These are phyloP conservation scores for Syrista parreyssii DNA, from an alignment of 2,888 invertebrate species.

Conservation along the genomic window DNA sequence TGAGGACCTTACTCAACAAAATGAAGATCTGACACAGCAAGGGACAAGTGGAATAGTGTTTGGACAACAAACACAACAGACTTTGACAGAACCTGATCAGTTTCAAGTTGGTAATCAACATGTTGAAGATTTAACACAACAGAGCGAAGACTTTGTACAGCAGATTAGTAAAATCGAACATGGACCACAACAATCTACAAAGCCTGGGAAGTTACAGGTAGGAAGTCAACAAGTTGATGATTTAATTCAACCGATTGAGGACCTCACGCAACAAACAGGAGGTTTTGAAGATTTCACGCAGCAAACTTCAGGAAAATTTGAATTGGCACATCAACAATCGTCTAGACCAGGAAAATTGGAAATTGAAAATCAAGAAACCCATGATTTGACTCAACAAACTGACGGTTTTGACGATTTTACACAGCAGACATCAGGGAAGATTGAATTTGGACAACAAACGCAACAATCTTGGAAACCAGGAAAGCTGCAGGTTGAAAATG, in stretches of 20 bases:
- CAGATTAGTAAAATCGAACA: constrained; percentile 6
- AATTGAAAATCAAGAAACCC: constrained; percentile 9
- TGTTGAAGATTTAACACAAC: constrained; percentile 10
- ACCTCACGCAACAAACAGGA: constrained; percentile 7
- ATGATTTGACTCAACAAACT: constrained; percentile 16
- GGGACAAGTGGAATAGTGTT: background rate
- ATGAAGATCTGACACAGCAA: constrained; percentile 42
- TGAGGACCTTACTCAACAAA: constrained; percentile 38
- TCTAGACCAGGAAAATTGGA: constrained; percentile 5
- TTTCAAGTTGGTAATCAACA: constrained; percentile 19
- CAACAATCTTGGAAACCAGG: constrained; percentile 11
- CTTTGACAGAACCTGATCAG: constrained; percentile 10
- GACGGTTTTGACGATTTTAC: constrained; percentile 29
- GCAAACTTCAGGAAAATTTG: constrained; percentile 1
- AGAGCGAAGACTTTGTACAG: constrained; percentile 3
- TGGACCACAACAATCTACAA: background rate
- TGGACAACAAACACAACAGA: background rate
- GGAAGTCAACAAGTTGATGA: constrained; percentile 2
- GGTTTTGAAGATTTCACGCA: constrained; percentile 7
- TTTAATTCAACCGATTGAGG: background rate
- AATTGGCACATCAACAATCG: constrained; percentile 17
- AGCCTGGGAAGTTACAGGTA: background rate
- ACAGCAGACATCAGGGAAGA: constrained; percentile 19
- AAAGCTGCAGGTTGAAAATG: constrained; percentile 21
- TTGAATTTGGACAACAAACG: constrained; percentile 12